Evolutionary conservation across 2,113 vertebrate species (phyloP).

Genomic region (Daphoenositta chrysoptera): DNA sequence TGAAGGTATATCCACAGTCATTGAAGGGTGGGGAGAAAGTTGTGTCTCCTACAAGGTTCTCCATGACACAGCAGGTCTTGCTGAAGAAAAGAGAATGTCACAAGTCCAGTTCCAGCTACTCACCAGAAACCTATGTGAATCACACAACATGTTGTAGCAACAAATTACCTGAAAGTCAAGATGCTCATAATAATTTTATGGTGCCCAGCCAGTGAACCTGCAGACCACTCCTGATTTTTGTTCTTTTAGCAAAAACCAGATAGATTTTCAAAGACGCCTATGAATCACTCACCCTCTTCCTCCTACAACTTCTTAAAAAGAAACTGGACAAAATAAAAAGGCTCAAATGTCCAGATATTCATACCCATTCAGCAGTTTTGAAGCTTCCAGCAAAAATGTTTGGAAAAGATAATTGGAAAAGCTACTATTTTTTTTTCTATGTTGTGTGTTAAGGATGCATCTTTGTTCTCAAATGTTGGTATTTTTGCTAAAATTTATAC

Average conservation of each 20-base stretch:
- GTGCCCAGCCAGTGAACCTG: background rate
- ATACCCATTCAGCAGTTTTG: background rate
- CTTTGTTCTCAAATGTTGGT: background rate
- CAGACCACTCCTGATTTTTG: background rate
- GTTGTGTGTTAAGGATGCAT: background rate
- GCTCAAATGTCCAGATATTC: background rate
- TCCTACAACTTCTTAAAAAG: background rate
- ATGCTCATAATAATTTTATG: background rate
- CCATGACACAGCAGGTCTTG: background rate
- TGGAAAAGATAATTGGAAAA: background rate
- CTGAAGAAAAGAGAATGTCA: background rate
- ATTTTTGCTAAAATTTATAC: background rate
- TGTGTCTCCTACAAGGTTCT: background rate
- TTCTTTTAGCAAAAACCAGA: background rate
- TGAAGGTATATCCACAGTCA: background rate
- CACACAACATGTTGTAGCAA: accelerated
- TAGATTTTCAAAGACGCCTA: background rate
- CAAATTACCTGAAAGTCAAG: background rate
- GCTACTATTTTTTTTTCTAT: background rate
- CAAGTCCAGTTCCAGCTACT: background rate
- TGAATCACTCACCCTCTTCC: background rate
- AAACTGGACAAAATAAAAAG: background rate
- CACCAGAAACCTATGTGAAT: background rate
- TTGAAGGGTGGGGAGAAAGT: background rate
- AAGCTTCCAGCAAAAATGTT: background rate